Evolutionary conservation across 2,113 vertebrate species (phyloP).

Genomic region (Eptatretus burgeri): DNA sequence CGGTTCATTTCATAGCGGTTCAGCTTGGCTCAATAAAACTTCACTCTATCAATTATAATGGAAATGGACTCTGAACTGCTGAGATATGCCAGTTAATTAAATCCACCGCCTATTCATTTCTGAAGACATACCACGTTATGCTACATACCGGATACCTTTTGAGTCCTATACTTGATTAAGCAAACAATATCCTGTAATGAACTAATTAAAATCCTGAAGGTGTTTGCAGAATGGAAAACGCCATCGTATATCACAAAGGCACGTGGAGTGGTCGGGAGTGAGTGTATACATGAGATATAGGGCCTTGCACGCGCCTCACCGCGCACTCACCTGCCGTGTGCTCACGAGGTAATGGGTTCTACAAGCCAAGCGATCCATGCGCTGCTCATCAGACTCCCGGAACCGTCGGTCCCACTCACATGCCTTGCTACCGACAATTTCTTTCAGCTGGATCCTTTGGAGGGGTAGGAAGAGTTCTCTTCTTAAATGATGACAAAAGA

Average conservation of each 20-base stretch:
- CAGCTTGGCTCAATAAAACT: neutral
- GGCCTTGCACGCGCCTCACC: too few species aligned
- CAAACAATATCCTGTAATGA: conserved; percentile 1
- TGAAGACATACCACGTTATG: neutral
- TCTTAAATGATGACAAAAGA: too few species aligned
- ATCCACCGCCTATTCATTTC: conserved; percentile 4
- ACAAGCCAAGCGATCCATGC: conserved; percentile 26
- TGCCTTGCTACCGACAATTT: conserved; percentile 19
- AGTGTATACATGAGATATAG: too few species aligned
- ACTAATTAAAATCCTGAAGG: conserved; percentile 4
- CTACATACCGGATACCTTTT: conserved; percentile 1
- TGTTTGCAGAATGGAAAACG: conserved; percentile 4
- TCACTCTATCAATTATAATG: conserved; percentile 6
- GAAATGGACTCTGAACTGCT: conserved; percentile 6
- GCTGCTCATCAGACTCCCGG: conserved; percentile 24
- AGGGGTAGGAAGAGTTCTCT: too few species aligned
- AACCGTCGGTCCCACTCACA: conserved; percentile 22
- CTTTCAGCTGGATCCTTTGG: conserved; percentile 16
- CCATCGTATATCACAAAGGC: neutral
- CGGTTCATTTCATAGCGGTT: too few species aligned
- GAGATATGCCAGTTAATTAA: conserved; percentile 7
- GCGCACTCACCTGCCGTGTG: conserved; percentile 5
- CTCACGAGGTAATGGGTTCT: conserved; percentile 72
- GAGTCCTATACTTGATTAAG: conserved; percentile 3
- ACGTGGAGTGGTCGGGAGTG: too few species aligned